Base-by-base conservation (phyloP, 2,113 vertebrate genomes). In the Colinus virginianus region DNA sequence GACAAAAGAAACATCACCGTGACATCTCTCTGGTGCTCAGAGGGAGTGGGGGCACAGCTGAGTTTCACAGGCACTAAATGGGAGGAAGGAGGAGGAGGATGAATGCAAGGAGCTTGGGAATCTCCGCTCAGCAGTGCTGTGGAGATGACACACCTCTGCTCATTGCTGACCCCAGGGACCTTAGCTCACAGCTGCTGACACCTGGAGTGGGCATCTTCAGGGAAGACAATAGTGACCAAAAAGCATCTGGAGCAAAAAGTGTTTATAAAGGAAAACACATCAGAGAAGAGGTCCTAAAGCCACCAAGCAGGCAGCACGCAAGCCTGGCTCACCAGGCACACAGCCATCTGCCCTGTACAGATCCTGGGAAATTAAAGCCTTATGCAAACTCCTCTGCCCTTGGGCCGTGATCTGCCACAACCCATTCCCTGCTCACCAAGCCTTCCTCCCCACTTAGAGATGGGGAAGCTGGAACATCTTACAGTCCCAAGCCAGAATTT, bases 311-410 rank as follows among this genome's bases (percentile, higher is more conserved):
- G 55, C 58, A 76, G 45, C 3, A 40, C 11, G 9, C 55, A 17
- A 0, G 2, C 48, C 51, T 56, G 53, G 13, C 12, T 7, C 55
- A 72, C 67, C 75, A 80, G 81, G 61, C 79, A 12, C 23, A 5
- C 56, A 68, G 72, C 82, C 93, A 95, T 90, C 91, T 96, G 90
- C 87, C 84, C 79, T 48, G 51, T 61, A 63, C 26, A 26, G 68
- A 90, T 55, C 76, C 76, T 58, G 20, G 32, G 76, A 94, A 94
- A 89, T 79, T 55, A 92, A 74, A 91, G 78, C 89, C 87, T 89
- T 89, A 80, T 56, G 83, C 84, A 94, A 93, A 92, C 69, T 75
- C 53, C 25, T 78, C 70, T 91, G 66, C 69, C 87, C 53, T 40
- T 40, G 40, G 71, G 90, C 71, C 82, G 78, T 42, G 85, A 71